phyloP scores from a whole-genome alignment of 2,888 invertebrate species.

The Mesopsocus fuscifrons region DNA sequence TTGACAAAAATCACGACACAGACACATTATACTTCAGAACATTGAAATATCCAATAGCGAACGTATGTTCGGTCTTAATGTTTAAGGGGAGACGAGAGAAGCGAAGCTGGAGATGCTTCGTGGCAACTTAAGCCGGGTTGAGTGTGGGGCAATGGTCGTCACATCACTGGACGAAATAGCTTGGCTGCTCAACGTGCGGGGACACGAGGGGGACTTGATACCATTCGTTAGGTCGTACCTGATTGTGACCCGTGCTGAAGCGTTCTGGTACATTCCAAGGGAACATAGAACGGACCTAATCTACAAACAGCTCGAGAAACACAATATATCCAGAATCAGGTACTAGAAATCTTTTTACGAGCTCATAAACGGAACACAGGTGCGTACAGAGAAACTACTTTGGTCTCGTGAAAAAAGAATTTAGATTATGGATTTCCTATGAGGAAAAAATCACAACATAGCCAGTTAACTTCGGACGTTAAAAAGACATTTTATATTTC shows the following conservation, averaged over 20 bases:
- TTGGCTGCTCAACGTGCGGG: constrained; percentile 78
- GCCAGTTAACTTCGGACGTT: too few species aligned
- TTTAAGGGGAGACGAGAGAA: constrained; percentile 47
- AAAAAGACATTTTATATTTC: too few species aligned
- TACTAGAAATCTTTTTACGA: too few species aligned
- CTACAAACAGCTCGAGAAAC: constrained; percentile 28
- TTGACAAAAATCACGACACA: too few species aligned
- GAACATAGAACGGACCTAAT: constrained; percentile 34
- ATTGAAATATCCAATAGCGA: too few species aligned
- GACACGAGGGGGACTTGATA: constrained; percentile 59
- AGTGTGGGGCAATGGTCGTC: constrained; percentile 59
- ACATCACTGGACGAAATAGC: constrained; percentile 76
- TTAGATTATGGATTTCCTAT: too few species aligned
- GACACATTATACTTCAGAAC: too few species aligned
- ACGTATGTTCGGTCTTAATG: constrained; percentile 6
- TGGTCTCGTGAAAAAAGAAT: too few species aligned
- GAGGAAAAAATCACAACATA: too few species aligned
- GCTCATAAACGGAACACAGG: too few species aligned
- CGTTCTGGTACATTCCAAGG: constrained; percentile 49
- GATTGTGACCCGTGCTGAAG: constrained; percentile 40
- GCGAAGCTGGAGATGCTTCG: constrained; percentile 52
- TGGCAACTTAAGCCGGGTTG: constrained; percentile 35
- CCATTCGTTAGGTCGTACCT: constrained; percentile 63
- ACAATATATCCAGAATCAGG: too few species aligned
- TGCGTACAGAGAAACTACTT: too few species aligned